Evolutionary conservation across 2,113 vertebrate genomes (phyloP).

Genomic region (Phyllostomus discolor): DNA sequence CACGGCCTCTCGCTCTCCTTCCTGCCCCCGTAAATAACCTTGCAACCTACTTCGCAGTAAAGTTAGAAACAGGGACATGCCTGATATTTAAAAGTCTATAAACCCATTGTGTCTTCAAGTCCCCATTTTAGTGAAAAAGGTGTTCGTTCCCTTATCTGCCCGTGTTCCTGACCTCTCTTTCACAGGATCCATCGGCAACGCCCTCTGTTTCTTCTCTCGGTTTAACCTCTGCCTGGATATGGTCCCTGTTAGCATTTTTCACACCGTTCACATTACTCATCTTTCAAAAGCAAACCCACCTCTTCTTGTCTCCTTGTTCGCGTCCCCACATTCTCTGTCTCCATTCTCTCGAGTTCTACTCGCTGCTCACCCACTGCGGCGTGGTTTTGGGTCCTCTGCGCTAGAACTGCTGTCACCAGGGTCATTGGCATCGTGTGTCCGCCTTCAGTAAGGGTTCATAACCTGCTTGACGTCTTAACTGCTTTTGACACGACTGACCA

Average conservation of each 20-base stretch:
- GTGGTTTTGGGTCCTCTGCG: background rate
- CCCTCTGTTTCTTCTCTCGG: background rate
- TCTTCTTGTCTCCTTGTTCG: background rate
- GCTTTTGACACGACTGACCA: background rate
- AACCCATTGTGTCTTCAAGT: background rate
- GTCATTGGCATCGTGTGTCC: background rate
- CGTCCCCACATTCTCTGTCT: background rate
- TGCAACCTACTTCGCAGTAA: background rate
- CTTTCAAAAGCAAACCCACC: background rate
- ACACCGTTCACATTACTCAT: background rate
- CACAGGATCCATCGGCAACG: background rate
- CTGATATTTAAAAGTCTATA: background rate
- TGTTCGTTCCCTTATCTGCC: background rate
- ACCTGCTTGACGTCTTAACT: background rate
- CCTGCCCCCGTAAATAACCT: background rate
- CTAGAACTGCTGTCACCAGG: background rate
- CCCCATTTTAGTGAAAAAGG: background rate
- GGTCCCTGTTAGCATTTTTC: background rate
- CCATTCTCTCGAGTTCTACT: background rate
- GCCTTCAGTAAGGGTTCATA: background rate
- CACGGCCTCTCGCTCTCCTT: background rate
- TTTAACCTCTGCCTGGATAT: background rate
- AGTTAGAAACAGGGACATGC: background rate
- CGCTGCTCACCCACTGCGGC: background rate
- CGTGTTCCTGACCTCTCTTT: background rate